A percentile compares a stretch with the other conserved stretches of the same genome.
Conservation (phyloP, 2,113 vertebrate species). For the Hippocampus zosterae region DNA sequence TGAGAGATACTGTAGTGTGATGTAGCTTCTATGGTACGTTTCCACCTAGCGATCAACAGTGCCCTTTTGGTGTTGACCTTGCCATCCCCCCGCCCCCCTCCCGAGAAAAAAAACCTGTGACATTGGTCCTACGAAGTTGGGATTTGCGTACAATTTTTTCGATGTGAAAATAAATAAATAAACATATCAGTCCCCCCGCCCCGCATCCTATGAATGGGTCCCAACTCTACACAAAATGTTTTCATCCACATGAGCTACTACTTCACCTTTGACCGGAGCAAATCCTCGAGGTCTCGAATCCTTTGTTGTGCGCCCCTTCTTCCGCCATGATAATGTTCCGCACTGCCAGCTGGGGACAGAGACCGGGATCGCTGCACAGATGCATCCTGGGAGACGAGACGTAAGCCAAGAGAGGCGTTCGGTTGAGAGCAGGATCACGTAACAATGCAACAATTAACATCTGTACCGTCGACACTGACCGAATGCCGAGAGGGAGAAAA, state of each 20-base stretch:
- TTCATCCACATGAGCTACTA: constrained; percentile 37
- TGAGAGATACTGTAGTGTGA: too few species aligned
- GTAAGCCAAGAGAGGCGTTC: constrained; percentile 71
- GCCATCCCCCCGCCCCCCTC: too few species aligned
- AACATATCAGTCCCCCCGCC: too few species aligned
- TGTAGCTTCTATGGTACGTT: too few species aligned
- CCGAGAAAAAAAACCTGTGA: too few species aligned
- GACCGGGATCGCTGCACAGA: constrained; percentile 91
- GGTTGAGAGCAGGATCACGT: constrained; percentile 75
- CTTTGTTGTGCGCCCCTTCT: constrained; percentile 73
- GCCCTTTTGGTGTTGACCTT: too few species aligned
- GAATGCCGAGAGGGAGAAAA: constrained; percentile 80
- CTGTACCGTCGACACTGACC: constrained; percentile 75
- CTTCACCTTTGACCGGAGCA: constrained; percentile 81
- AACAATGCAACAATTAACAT: constrained; percentile 88
- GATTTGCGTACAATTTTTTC: too few species aligned
- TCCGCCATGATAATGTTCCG: constrained; percentile 66
- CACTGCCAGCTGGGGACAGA: constrained; percentile 83
- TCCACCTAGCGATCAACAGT: too few species aligned
- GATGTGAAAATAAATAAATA: too few species aligned
- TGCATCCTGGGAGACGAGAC: constrained; percentile 77
- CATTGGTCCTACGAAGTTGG: too few species aligned
- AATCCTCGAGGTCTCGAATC: constrained; percentile 82
- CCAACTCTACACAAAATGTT: background rate
- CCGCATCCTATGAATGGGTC: background rate